phyloP scores from a whole-genome alignment of 2,888 invertebrate genomes.

The Drosophila mettleri region DNA sequence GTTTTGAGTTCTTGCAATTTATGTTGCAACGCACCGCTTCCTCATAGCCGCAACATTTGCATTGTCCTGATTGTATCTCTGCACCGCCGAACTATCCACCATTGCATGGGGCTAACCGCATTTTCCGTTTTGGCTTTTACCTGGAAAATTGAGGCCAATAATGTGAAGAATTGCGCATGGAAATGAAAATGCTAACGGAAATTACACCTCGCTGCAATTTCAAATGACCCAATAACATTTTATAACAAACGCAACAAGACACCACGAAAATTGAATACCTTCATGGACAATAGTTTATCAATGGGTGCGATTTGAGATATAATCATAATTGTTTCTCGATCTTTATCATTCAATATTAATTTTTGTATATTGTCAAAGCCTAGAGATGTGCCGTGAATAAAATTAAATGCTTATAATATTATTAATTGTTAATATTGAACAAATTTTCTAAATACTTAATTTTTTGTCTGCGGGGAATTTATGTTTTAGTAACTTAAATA shows the following conservation, averaged over 20 bases:
- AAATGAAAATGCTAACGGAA: slow-evolving; percentile 14
- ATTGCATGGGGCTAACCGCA: slow-evolving; percentile 14
- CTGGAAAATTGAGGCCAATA: slow-evolving; percentile 26
- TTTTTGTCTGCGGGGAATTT: too few relatives aligned
- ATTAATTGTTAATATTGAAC: too few relatives aligned
- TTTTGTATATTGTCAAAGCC: too few relatives aligned
- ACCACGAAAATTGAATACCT: background rate
- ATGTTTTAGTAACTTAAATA: too few relatives aligned
- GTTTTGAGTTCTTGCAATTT: slow-evolving; percentile 19
- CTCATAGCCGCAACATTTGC: slow-evolving; percentile 35
- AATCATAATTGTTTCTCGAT: background rate
- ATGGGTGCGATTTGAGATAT: background rate
- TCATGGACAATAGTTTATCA: background rate
- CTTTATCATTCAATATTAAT: too few relatives aligned
- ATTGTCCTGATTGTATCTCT: slow-evolving; percentile 40
- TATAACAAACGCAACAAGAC: background rate
- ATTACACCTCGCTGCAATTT: slow-evolving; percentile 1
- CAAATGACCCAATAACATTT: slow-evolving; percentile 11
- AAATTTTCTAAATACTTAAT: too few relatives aligned
- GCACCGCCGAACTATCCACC: slow-evolving; percentile 13
- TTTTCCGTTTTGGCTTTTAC: slow-evolving; percentile 19
- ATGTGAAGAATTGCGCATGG: slow-evolving; percentile 12
- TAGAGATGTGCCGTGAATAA: too few relatives aligned
- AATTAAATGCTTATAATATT: too few relatives aligned
- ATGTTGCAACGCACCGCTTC: slow-evolving; percentile 16